phyloP scores from a whole-genome alignment of 2,797 vertebrate genomes.

The Amazonetta brasiliensis region DNA sequence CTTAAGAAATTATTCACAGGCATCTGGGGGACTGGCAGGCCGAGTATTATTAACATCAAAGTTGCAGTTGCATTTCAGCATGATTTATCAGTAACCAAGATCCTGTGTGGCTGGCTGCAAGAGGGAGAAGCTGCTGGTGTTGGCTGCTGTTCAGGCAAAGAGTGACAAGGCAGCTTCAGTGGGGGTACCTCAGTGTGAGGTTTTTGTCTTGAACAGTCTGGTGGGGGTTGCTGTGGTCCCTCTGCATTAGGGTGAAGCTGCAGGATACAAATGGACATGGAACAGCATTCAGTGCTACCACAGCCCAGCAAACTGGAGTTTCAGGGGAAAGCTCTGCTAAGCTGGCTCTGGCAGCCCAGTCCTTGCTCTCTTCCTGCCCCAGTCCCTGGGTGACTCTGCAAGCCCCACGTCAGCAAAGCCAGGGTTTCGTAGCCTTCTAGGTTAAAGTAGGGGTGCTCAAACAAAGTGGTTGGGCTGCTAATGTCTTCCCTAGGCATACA shows the following conservation, averaged over 20 bases:
- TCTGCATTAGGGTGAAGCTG: background rate
- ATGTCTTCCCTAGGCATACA: background rate
- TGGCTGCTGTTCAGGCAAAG: background rate
- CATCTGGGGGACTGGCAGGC: background rate
- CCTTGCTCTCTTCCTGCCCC: background rate
- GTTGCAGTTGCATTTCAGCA: background rate
- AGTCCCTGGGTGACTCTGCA: fast-evolving
- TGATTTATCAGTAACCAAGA: background rate
- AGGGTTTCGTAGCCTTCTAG: background rate
- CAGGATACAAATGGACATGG: background rate
- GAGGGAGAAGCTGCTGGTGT: background rate
- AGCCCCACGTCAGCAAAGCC: background rate
- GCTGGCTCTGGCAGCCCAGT: fast-evolving
- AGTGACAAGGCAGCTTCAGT: fast-evolving
- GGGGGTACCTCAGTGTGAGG: background rate
- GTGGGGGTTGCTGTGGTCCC: background rate
- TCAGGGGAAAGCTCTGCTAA: background rate
- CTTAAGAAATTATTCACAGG: background rate
- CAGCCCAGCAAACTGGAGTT: background rate
- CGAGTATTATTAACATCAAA: background rate
- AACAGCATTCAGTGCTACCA: background rate
- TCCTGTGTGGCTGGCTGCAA: background rate
- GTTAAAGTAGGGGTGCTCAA: background rate
- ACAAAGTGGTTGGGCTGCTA: background rate
- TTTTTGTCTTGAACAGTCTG: background rate